Percentiles rank a stretch among this genome's conserved stretches.
Conservation (phyloP, 2,113 vertebrate genomes). For the Nesospiza acunhae region DNA sequence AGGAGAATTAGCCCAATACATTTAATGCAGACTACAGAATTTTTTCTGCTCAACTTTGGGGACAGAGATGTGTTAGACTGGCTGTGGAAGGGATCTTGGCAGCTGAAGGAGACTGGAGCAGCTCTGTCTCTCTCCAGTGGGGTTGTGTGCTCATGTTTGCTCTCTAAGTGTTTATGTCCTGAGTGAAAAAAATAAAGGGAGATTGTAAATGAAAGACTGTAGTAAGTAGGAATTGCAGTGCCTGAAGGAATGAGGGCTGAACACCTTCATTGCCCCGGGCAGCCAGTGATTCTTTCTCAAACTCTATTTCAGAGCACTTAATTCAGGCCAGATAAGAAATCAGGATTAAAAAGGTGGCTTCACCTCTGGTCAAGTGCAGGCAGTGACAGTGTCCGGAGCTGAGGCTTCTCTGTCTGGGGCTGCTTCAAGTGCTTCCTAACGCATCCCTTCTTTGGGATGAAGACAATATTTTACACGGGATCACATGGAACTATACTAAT, state of each 20-base stretch:
- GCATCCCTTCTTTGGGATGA: background rate
- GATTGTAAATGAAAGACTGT: background rate
- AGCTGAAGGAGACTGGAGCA: background rate
- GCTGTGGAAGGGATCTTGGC: background rate
- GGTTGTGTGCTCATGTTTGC: background rate
- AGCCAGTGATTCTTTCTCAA: background rate
- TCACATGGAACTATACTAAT: background rate
- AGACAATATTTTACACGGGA: background rate
- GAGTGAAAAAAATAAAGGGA: background rate
- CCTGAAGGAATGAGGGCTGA: background rate
- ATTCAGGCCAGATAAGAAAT: background rate
- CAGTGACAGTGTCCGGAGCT: background rate
- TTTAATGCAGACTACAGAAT: background rate
- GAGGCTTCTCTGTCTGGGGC: background rate
- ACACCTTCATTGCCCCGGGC: background rate
- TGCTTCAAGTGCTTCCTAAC: background rate
- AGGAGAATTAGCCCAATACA: background rate
- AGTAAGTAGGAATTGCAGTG: background rate
- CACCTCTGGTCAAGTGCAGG: background rate
- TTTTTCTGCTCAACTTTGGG: background rate
- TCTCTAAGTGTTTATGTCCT: background rate
- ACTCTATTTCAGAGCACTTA: background rate
- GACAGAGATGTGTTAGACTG: background rate
- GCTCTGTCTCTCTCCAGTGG: background rate
- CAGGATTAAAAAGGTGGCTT: background rate